Percentiles rank a stretch among this genome's conserved stretches.
Conservation (phyloP, 2,888 invertebrate species). For the Cosmopolites sordidus region DNA sequence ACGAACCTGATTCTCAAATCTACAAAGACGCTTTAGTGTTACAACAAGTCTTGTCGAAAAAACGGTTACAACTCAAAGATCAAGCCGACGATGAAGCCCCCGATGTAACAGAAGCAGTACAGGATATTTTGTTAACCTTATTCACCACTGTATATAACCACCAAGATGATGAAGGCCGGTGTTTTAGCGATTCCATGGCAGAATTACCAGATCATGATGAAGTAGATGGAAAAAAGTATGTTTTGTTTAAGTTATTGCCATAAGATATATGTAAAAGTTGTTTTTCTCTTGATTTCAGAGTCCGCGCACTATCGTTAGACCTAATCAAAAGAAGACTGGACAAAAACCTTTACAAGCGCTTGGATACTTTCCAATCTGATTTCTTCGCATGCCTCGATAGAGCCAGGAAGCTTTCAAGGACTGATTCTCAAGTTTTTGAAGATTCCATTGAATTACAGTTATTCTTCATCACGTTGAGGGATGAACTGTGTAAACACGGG, state of each 20-base stretch:
- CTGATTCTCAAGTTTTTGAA: slow-evolving; percentile 93
- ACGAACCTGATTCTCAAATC: slow-evolving; percentile 95
- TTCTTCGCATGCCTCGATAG: slow-evolving; percentile 89
- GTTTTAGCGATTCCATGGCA: slow-evolving; percentile 93
- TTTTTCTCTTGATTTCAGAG: slow-evolving; percentile 48
- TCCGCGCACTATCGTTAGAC: slow-evolving; percentile 84
- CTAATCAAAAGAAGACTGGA: slow-evolving; percentile 90
- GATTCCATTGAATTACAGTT: slow-evolving; percentile 91
- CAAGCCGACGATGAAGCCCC: slow-evolving; percentile 71
- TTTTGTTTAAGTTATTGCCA: slow-evolving; percentile 1
- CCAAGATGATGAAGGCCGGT: slow-evolving; percentile 94
- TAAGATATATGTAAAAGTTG: background rate
- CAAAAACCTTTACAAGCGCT: slow-evolving; percentile 83
- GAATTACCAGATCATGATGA: slow-evolving; percentile 89
- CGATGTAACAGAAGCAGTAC: slow-evolving; percentile 83
- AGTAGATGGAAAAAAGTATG: slow-evolving; percentile 61
- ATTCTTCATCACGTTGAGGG: slow-evolving; percentile 77
- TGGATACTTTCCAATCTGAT: slow-evolving; percentile 96
- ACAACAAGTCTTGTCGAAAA: slow-evolving; percentile 87
- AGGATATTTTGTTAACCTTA: slow-evolving; percentile 83
- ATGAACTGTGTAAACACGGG: slow-evolving; percentile 69
- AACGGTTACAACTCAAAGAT: slow-evolving; percentile 78
- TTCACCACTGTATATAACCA: slow-evolving; percentile 94
- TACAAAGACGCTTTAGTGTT: slow-evolving; percentile 94
- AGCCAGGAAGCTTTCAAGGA: slow-evolving; percentile 80